Percentiles rank a stretch among this genome's conserved stretches.
These are phyloP conservation scores for Corapipo altera DNA, from an alignment of 2,113 vertebrate species.

Conservation along the genomic window DNA sequence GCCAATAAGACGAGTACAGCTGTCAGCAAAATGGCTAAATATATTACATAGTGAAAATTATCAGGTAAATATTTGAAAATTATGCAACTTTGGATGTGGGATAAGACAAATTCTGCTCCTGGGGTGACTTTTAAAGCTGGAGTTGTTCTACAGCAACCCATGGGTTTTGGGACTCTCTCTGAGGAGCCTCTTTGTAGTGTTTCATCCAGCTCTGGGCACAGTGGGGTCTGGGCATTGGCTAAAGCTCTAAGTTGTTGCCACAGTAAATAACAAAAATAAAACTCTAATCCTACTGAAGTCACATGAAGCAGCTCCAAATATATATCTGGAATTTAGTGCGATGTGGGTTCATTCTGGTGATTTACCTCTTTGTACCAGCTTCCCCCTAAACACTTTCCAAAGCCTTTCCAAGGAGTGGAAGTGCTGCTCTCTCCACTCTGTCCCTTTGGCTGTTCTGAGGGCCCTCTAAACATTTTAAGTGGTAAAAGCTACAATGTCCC, in stretches of 20 bases:
- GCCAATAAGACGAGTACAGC: slow-evolving; percentile 38
- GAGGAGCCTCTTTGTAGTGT: not conserved
- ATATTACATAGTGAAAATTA: not conserved
- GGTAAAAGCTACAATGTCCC: not conserved
- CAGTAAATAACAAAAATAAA: slow-evolving; percentile 12
- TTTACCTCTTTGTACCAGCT: not conserved
- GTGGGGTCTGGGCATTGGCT: not conserved
- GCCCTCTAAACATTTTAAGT: not conserved
- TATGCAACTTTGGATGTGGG: not conserved
- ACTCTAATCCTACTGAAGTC: not conserved
- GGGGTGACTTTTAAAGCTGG: not conserved
- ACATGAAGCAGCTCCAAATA: not conserved
- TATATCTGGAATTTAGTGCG: not conserved
- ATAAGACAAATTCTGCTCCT: not conserved
- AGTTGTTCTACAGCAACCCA: not conserved
- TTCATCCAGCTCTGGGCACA: not conserved
- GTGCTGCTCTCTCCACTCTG: not conserved
- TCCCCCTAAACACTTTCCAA: not conserved
- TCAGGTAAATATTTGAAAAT: slow-evolving; percentile 43
- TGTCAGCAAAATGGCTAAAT: slow-evolving; percentile 52
- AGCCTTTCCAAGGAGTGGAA: not conserved
- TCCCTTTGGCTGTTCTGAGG: not conserved
- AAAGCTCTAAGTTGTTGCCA: not conserved
- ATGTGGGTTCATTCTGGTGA: not conserved
- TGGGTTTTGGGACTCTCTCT: not conserved